These are phyloP conservation scores for Cataglyphis livida DNA, from an alignment of 2,888 invertebrate species.

Conservation along the genomic window DNA sequence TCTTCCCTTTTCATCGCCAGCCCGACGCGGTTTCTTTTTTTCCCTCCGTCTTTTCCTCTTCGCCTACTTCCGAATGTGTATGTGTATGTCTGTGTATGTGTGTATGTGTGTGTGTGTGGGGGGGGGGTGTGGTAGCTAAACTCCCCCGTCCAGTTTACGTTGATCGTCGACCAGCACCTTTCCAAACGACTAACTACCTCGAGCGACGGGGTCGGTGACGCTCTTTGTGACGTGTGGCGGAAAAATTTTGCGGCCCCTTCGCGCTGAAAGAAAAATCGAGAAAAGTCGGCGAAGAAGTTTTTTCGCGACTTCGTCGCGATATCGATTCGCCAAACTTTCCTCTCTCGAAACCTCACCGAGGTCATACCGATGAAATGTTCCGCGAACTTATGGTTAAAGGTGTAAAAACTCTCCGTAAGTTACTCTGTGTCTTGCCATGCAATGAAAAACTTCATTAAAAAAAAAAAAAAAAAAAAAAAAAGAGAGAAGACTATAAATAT, in stretches of 20 bases:
- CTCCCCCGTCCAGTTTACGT: constrained; percentile 5
- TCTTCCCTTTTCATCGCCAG: constrained; percentile 19
- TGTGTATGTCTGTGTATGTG: no score
- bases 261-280: constrained; percentile 33
- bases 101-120: not conserved
- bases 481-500: not conserved
- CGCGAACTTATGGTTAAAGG: not conserved
- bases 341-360: constrained; percentile 31
- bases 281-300: constrained; percentile 34
- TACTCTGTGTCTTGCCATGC: not conserved
- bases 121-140: constrained; percentile 6
- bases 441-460: not conserved
- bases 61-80: not conserved
- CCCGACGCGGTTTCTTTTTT: constrained; percentile 28
- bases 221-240: constrained; percentile 39
- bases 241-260: constrained; percentile 34
- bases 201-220: not conserved
- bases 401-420: not conserved
- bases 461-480: not conserved
- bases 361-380: constrained; percentile 16
- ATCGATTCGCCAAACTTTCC: constrained; percentile 3
- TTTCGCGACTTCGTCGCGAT: constrained; percentile 10
- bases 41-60: not conserved
- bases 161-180: constrained; percentile 25
- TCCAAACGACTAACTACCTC: constrained; percentile 31